Evolutionary conservation across 2,888 invertebrate genomes (phyloP).

Genomic region (Masnerella sp.): DNA sequence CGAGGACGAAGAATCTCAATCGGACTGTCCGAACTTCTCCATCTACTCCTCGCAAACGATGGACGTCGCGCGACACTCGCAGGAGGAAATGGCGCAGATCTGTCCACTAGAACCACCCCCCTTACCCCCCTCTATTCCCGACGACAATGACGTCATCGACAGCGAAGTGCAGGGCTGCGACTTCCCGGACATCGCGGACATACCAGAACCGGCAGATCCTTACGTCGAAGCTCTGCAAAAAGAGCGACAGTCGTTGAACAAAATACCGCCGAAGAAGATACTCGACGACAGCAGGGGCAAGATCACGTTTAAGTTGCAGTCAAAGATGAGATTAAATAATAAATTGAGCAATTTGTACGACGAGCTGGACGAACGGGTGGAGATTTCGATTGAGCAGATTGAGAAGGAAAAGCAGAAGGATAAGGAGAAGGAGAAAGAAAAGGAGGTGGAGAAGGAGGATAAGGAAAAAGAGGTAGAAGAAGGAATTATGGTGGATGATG

Average conservation of each 20-base stretch:
- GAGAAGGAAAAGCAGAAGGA: background rate
- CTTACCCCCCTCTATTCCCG: conserved; percentile 60
- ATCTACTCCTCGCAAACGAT: conserved; percentile 91
- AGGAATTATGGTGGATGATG: too few species aligned
- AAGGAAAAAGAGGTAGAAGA: conserved; percentile 10
- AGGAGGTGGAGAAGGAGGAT: conserved; percentile 17
- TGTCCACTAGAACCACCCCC: conserved; percentile 68
- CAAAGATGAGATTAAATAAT: conserved; percentile 71
- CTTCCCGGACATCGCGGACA: conserved; percentile 71
- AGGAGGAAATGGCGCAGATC: conserved; percentile 75
- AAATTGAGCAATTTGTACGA: conserved; percentile 72
- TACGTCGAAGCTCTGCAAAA: conserved; percentile 74
- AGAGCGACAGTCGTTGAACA: conserved; percentile 72
- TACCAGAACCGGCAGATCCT: conserved; percentile 72
- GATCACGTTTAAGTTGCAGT: conserved; percentile 75
- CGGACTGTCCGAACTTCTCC: conserved; percentile 91
- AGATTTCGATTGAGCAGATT: conserved; percentile 63
- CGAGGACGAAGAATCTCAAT: conserved; percentile 81
- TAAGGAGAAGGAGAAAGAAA: background rate
- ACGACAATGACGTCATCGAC: conserved; percentile 71
- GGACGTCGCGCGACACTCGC: conserved; percentile 82
- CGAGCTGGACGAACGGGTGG: conserved; percentile 68
- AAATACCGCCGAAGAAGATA: conserved; percentile 73
- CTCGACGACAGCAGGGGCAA: conserved; percentile 72
- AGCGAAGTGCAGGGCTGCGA: conserved; percentile 72